These are phyloP conservation scores for Alouatta palliata DNA, from an alignment of 2,113 vertebrate genomes.

Conservation along the genomic window DNA sequence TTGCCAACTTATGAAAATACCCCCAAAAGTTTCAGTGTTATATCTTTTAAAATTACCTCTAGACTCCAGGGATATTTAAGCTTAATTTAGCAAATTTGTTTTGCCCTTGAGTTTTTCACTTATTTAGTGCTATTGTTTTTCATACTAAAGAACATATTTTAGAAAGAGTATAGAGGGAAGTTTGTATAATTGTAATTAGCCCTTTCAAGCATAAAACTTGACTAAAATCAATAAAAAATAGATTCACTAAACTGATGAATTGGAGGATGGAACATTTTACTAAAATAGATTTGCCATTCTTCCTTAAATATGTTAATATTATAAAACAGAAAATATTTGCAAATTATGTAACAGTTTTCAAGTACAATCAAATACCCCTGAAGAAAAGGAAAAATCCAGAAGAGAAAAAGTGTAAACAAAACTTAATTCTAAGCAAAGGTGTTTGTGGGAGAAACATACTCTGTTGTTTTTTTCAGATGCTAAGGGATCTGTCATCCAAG, in stretches of 20 bases:
- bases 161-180: not conserved
- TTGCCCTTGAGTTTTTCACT: not conserved
- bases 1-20: not conserved
- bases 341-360: not conserved
- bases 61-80: not conserved
- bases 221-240: not conserved
- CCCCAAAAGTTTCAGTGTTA: not conserved
- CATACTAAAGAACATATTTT: not conserved
- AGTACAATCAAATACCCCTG: not conserved
- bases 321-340: slow-evolving; percentile 6
- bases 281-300: not conserved
- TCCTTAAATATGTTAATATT: not conserved
- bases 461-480: slow-evolving; percentile 94
- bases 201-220: not conserved
- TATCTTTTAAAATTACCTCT: not conserved
- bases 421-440: slow-evolving; percentile 41
- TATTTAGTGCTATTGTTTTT: not conserved
- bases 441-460: slow-evolving; percentile 86
- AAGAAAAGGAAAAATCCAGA: not conserved
- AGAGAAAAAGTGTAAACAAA: slow-evolving; percentile 46
- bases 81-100: not conserved
- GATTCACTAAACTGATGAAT: not conserved
- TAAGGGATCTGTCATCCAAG: slow-evolving; percentile 98
- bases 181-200: not conserved
- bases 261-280: not conserved